Evolutionary conservation across 2,797 vertebrate species (phyloP), one percentile per base, ranked within the genome.

Genomic region (Sciaenops ocellatus): DNA sequence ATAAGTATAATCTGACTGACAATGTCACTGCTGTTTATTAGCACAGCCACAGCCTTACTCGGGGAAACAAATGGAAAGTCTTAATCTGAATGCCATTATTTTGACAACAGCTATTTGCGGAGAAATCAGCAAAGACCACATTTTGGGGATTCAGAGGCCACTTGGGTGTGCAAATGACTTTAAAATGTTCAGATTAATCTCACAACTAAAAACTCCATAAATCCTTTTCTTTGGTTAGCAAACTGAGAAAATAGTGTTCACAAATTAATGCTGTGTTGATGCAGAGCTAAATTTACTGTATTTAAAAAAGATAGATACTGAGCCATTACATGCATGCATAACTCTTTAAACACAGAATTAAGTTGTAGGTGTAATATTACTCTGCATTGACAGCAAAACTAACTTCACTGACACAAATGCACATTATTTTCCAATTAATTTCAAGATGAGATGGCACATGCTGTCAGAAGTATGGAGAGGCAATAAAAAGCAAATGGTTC

Each of bases 401-500:
- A 69, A 66, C 69, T 54, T 73, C 46, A 64, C 52, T 51, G 71
- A 81, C 73, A 79, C 59, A 83, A 75, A 82, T 38, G n/a, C 13
- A 73, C 83, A 84, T 90, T 89, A 89, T 88, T 90, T 89, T 79
- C 74, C 79, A 84, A 87, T 91, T 92, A 87, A 89, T 91, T 90
- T 88, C 67, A 71, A 70, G 72, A 89, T 90, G 87, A 88, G 84
- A 89, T 62, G 69, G 79, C 74, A 74, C 83, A 72, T 73, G 56
- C 73, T 79, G 68, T 85, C 77, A 76, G 63, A 88, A 81, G 26
- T 82, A 87, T 60, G 63, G 48, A 74, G 82, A 84, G 69, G 75
- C 85, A 66, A 78, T 84, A 83, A 80, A 84, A 69, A 71, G 75
- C 69, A 86, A 91, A 92, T 84, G 89, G 84, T 82, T 88, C 51